Percentiles rank a stretch among this genome's conserved stretches.
phyloP scores from a whole-genome alignment of 2,113 vertebrate genomes.

The Garra rufa region DNA sequence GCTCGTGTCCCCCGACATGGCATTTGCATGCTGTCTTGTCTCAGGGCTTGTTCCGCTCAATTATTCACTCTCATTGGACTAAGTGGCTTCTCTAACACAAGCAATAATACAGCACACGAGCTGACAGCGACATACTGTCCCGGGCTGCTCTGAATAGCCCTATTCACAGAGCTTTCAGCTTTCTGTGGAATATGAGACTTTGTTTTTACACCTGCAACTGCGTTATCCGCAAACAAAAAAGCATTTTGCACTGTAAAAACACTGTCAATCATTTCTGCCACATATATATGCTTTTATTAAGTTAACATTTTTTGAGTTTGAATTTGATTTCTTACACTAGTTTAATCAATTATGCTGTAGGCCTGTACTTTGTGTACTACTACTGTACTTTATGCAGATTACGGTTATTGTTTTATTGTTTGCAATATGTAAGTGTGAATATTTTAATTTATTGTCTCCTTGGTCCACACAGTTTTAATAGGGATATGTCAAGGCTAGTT shows the following conservation, averaged over 20 bases:
- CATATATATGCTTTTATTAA: neutral
- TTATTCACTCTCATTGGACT: conserved; percentile 83
- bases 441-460: neutral
- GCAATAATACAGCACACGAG: conserved; percentile 69
- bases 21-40: conserved; percentile 74
- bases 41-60: conserved; percentile 79
- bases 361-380: neutral
- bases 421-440: neutral
- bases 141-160: neutral
- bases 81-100: conserved; percentile 79
- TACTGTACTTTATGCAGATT: neutral
- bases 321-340: neutral
- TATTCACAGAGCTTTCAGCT: conserved; percentile 6
- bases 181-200: neutral
- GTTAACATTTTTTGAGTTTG: neutral
- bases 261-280: neutral
- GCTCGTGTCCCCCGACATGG: conserved; percentile 71
- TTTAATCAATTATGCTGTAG: neutral
- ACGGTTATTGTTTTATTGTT: neutral
- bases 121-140: conserved; percentile 70
- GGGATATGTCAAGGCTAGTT: neutral
- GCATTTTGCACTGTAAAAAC: neutral
- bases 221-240: neutral
- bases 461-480: neutral
- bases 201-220: conserved; percentile 4